Conservation (phyloP, 2,113 vertebrate genomes). For the Trogon melanurus region DNA sequence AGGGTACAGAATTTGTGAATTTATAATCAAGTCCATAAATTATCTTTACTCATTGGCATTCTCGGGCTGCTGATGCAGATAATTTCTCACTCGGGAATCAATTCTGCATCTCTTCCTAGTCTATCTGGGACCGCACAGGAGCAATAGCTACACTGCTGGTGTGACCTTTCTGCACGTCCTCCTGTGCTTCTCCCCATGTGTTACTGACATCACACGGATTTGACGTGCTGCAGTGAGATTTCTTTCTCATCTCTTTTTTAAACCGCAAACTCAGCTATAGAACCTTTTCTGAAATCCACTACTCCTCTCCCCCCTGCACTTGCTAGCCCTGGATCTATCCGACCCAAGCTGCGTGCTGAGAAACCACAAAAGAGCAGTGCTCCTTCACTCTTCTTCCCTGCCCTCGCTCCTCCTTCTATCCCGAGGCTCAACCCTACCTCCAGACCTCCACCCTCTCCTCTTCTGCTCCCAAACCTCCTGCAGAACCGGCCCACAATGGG, state of each 20-base stretch:
- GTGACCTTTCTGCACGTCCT: background rate
- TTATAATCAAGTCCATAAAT: background rate
- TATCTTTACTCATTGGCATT: background rate
- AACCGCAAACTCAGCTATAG: background rate
- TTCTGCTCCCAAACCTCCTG: background rate
- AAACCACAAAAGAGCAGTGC: background rate
- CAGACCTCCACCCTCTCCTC: background rate
- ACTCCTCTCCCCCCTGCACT: background rate
- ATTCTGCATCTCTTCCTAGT: background rate
- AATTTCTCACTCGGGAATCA: background rate
- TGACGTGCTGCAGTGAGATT: background rate
- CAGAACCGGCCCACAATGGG: background rate
- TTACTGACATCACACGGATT: background rate
- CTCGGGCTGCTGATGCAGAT: background rate
- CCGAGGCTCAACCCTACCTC: background rate
- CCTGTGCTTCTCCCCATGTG: accelerated
- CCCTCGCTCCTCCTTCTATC: background rate
- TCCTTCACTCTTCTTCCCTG: background rate
- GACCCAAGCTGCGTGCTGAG: background rate
- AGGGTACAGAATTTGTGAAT: background rate
- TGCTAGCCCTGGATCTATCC: background rate
- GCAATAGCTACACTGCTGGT: background rate
- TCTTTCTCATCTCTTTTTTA: background rate
- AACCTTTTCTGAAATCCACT: background rate
- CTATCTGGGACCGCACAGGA: background rate